Percentiles rank a stretch among this genome's conserved stretches.
Evolutionary conservation across 2,113 vertebrate genomes (phyloP).

Genomic region (Brevimyrus niger): DNA sequence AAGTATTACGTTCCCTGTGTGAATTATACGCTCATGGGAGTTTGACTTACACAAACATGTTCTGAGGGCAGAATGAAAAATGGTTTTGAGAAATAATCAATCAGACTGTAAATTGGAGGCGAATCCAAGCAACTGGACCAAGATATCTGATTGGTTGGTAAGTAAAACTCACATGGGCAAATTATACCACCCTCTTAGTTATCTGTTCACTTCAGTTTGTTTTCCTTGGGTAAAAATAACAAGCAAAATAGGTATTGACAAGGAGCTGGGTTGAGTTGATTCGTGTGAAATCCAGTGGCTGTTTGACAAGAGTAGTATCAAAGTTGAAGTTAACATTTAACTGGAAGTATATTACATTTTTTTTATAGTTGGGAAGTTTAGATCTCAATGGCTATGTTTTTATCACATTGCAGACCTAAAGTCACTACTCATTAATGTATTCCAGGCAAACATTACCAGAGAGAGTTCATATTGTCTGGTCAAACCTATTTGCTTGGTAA

Average conservation of each 20-base stretch:
- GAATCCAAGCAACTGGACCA: not conserved
- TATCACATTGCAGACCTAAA: not conserved
- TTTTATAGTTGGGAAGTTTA: not conserved
- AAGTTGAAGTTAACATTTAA: not conserved
- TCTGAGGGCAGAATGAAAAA: not conserved
- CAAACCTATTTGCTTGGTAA: not conserved
- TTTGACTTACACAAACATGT: not conserved
- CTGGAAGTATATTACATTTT: not conserved
- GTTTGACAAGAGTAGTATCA: not conserved
- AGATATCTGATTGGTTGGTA: not conserved
- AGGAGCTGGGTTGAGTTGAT: not conserved
- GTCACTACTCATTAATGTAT: not conserved
- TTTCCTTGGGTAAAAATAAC: not conserved
- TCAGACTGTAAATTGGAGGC: not conserved
- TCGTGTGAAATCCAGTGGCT: not conserved
- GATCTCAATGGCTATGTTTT: not conserved
- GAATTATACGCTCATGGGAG: not conserved
- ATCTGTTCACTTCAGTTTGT: constrained; percentile 1
- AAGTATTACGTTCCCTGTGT: not conserved
- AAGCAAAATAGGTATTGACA: not conserved
- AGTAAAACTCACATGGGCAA: not conserved
- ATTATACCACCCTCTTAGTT: not conserved
- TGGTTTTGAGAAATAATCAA: not conserved
- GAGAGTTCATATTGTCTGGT: not conserved
- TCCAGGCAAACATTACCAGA: not conserved